Evolutionary conservation across 2,797 vertebrate genomes (phyloP).

Genomic region (Chromis chromis): DNA sequence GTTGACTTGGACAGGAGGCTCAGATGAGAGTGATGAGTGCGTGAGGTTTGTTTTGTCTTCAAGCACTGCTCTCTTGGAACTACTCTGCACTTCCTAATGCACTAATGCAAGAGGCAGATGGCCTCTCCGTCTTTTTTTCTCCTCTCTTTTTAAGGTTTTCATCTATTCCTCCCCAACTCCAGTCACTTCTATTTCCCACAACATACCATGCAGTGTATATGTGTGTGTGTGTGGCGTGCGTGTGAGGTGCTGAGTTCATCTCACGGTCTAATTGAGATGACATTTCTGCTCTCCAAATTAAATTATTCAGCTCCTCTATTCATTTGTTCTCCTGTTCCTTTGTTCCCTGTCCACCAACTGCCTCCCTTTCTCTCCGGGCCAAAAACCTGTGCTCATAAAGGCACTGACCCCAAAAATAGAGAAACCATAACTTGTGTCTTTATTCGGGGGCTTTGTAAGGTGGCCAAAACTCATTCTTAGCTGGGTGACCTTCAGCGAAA

Average conservation of each 20-base stretch:
- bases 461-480: slow-evolving; percentile 38
- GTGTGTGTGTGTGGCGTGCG: slow-evolving; percentile 5
- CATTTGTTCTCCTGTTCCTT: slow-evolving; percentile 66
- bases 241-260: slow-evolving; percentile 48
- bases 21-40: slow-evolving; percentile 47
- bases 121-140: slow-evolving; percentile 18
- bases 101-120: slow-evolving; percentile 62
- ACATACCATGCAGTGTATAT: slow-evolving; percentile 1
- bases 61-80: slow-evolving; percentile 42
- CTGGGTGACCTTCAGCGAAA: slow-evolving; percentile 57
- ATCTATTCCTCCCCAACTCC: slow-evolving; percentile 33
- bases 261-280: slow-evolving; percentile 71
- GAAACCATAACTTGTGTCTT: slow-evolving; percentile 56
- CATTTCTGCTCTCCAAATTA: slow-evolving; percentile 71
- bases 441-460: slow-evolving; percentile 44
- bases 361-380: slow-evolving; percentile 48
- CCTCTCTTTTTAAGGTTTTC: slow-evolving; percentile 36
- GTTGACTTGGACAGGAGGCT: slow-evolving; percentile 23
- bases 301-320: slow-evolving; percentile 75
- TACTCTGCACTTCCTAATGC: slow-evolving; percentile 45
- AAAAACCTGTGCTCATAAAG: slow-evolving; percentile 69
- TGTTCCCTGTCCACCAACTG: slow-evolving; percentile 58
- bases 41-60: slow-evolving; percentile 58
- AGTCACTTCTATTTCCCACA: slow-evolving; percentile 50
- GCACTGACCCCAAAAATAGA: slow-evolving; percentile 64